Conservation (phyloP, 2,888 invertebrate species). For the Antheraea yamamai region DNA sequence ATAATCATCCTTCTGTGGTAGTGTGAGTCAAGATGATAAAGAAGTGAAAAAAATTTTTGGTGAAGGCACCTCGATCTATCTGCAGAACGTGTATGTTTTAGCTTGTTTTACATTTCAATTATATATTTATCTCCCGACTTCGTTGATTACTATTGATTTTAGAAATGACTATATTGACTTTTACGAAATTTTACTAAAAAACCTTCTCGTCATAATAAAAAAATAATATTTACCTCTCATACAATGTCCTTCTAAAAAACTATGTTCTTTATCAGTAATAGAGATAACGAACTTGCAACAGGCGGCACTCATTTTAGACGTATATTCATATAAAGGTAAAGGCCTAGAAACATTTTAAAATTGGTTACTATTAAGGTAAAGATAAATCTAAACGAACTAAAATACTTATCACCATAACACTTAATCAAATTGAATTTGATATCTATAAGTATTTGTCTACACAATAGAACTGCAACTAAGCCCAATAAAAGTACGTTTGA, state of each 20-base stretch:
- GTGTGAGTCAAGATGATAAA: not conserved
- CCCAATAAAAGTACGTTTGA: too few species aligned
- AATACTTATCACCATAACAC: not conserved
- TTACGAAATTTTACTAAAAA: not conserved
- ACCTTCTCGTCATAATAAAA: too few species aligned
- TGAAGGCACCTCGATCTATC: too few species aligned
- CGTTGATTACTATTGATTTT: too few species aligned
- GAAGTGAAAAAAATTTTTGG: too few species aligned
- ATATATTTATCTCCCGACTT: too few species aligned
- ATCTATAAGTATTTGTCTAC: too few species aligned
- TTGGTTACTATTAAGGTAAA: not conserved
- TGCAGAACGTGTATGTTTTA: too few species aligned
- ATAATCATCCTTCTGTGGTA: not conserved
- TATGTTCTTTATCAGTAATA: conserved; percentile 78
- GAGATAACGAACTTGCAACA: conserved; percentile 19
- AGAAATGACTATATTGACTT: too few species aligned
- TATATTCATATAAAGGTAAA: conserved; percentile 14
- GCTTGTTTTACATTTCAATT: too few species aligned
- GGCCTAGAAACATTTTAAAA: not conserved
- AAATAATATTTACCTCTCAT: conserved; percentile 84
- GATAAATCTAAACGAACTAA: not conserved
- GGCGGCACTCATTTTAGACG: conserved; percentile 4
- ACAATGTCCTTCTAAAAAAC: conserved; percentile 86
- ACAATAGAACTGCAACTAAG: too few species aligned
- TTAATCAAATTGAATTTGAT: too few species aligned